Conservation (phyloP, 2,888 invertebrate genomes). For the Eupithecia vulgata region DNA sequence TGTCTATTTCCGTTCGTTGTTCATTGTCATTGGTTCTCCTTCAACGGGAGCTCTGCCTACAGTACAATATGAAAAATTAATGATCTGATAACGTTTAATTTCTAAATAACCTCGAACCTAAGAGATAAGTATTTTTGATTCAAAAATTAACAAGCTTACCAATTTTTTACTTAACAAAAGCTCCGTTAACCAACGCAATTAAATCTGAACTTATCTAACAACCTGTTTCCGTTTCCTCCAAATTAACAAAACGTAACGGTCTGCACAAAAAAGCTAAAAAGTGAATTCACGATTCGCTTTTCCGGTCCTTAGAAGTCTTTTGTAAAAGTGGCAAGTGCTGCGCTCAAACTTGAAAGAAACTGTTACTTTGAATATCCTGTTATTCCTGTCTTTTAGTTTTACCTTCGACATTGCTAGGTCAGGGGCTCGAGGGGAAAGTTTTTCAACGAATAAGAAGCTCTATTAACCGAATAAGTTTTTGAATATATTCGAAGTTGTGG, state of each 20-base stretch:
- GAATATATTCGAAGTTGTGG: conserved; percentile 15
- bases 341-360: conserved; percentile 29
- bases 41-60: not conserved
- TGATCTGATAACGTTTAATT: not conserved
- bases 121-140: not conserved
- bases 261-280: conserved; percentile 47
- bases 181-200: conserved; percentile 49
- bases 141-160: not conserved
- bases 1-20: not conserved
- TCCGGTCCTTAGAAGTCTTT: conserved; percentile 49
- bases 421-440: not conserved
- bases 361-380: conserved; percentile 34
- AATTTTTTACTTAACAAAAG: not conserved
- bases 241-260: conserved; percentile 61
- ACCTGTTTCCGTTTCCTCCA: conserved; percentile 66
- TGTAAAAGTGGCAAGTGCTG: conserved; percentile 23
- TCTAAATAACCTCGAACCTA: not conserved
- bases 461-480: conserved; percentile 17
- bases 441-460: not conserved
- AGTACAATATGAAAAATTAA: not conserved
- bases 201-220: conserved; percentile 51
- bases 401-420: conserved; percentile 13
- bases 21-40: not conserved
- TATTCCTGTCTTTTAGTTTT: conserved; percentile 5
- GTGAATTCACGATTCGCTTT: conserved; percentile 51